Base-by-base conservation (phyloP, 2,797 vertebrate genomes). In the Florisuga fusca region DNA sequence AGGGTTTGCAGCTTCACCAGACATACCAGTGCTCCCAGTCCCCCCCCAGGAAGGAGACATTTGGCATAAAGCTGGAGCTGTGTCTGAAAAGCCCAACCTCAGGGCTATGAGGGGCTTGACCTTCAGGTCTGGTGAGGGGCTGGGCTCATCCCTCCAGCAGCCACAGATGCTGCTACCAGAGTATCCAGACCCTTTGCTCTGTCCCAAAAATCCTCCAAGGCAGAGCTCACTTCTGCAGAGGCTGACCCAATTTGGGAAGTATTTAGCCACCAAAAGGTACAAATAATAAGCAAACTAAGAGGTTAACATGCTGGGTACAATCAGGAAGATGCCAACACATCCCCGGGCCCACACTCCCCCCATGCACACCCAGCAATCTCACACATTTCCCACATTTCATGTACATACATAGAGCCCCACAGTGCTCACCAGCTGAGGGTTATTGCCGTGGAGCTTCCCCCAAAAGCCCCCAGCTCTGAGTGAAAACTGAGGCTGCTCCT, bases 101-200 rank as follows among this genome's bases (percentile, higher is more conserved):
- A 15, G 38, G 38, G 38, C 23, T 0, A 0, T 3, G 3, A 87
- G 21, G 26, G 10, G 36, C 18, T 36, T 76, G 78, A 87, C 20
- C 7, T 79, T 81, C 29, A 15, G 36, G 18, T 66, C 63, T 1
- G 7, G 20, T 0, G 0, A 76, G 22, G 34, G 26, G 11, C 23
- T 2, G 1, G 20, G 10, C 12, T 80, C 8, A 0, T 45, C 33
- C 22, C 14, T 46, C 25, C 3, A 1, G 51, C n/a, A 6, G 5
- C 46, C 45, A 75, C 48, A 51, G 7, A 21, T 55, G 31, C 51
- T 73, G 34, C 26, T 48, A n/a, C 25, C 19, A 51, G 25, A 45
- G 7, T 9, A 36, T 53, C 61, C 20, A 61, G 62, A 51, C n/a
- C 20, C 59, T 73, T 78, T 14, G 19, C n/a, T 79, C 51, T 68